These are phyloP conservation scores for Bos indicus DNA, from an alignment of 2,113 vertebrate species.

Conservation along the genomic window DNA sequence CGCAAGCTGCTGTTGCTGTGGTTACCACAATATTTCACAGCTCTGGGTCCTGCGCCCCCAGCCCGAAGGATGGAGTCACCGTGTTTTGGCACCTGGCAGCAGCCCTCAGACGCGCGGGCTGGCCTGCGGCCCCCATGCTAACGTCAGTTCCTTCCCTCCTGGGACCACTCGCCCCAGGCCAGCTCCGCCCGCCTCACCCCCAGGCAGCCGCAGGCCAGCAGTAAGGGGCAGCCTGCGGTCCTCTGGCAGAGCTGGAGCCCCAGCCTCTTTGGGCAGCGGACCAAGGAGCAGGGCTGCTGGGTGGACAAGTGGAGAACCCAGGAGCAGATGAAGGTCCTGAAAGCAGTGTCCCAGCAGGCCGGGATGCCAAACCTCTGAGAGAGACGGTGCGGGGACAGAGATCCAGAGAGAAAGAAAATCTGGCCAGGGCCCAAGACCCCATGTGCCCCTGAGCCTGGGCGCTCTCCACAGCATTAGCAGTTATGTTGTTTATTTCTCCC, in stretches of 20 bases:
- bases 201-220: not conserved
- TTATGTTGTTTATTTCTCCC: not conserved
- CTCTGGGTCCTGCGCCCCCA: constrained; percentile 59
- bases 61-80: constrained; percentile 63
- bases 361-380: not conserved
- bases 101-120: not conserved
- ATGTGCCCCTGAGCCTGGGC: not conserved
- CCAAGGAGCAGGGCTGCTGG: not conserved
- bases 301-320: not conserved
- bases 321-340: not conserved
- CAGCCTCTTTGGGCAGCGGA: not conserved
- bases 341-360: not conserved
- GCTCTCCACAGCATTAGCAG: not conserved
- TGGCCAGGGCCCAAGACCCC: not conserved
- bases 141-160: not conserved
- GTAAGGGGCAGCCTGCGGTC: not conserved
- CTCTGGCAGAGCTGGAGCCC: not conserved
- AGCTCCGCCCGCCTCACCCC: not conserved
- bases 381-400: not conserved
- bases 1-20: constrained; percentile 75
- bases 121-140: not conserved
- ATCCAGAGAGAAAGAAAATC: not conserved
- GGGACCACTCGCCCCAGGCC: not conserved
- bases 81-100: constrained; percentile 57
- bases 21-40: constrained; percentile 74